Conservation (phyloP, 2,113 vertebrate genomes). For the Xiphorhynchus elegans region DNA sequence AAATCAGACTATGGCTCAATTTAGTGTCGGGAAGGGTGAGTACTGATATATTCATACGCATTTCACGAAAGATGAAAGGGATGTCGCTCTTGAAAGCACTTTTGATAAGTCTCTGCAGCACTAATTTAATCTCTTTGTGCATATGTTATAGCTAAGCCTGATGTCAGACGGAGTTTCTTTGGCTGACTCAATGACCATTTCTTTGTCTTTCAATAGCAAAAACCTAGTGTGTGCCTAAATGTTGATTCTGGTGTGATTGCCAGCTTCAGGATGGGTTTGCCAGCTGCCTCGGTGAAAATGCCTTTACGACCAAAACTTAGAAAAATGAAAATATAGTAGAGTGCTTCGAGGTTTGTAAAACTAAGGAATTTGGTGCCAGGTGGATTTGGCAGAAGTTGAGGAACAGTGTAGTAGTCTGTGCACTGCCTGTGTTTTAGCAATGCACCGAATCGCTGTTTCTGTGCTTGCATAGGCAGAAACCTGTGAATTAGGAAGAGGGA, state of each 20-base stretch:
- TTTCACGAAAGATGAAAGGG: background rate
- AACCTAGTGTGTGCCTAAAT: background rate
- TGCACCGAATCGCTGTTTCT: background rate
- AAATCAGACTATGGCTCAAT: background rate
- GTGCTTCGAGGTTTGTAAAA: background rate
- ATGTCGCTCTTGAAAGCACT: background rate
- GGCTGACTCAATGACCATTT: background rate
- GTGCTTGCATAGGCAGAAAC: background rate
- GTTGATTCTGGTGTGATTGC: background rate
- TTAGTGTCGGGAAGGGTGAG: background rate
- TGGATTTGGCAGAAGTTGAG: background rate
- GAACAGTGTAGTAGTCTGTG: background rate
- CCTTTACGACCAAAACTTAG: background rate
- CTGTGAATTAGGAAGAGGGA: background rate
- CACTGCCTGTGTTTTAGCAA: background rate
- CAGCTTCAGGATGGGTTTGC: background rate
- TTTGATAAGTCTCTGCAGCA: background rate
- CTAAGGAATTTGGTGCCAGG: background rate
- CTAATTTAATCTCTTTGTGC: background rate
- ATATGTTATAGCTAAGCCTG: background rate
- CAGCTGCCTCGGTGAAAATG: background rate
- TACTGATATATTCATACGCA: background rate
- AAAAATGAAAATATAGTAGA: background rate
- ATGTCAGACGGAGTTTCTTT: background rate
- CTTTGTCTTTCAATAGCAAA: background rate